Evolutionary conservation across 2,797 vertebrate species (phyloP).

Genomic region (Sebastes aleutianus): DNA sequence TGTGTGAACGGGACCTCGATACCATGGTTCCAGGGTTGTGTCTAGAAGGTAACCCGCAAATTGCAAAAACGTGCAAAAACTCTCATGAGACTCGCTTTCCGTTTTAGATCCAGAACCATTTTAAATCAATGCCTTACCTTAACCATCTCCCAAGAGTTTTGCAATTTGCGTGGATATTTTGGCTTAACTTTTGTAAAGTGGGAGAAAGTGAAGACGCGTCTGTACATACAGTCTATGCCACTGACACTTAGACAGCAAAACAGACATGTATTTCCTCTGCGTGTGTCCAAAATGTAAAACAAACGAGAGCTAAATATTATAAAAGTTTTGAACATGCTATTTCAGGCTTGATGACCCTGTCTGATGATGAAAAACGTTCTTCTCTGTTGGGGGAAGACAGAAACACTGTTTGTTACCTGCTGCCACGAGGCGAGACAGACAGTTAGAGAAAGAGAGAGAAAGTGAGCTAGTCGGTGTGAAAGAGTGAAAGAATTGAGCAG

Average conservation of each 20-base stretch:
- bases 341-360: neutral
- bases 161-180: too few species aligned
- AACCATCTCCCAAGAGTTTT: too few species aligned
- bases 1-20: too few species aligned
- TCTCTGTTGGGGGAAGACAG: neutral
- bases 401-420: constrained; percentile 39
- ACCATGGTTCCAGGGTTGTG: too few species aligned
- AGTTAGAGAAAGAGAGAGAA: neutral
- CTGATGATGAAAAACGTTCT: constrained; percentile 5
- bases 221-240: too few species aligned
- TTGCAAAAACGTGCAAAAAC: too few species aligned
- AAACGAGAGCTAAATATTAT: constrained; percentile 4
- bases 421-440: constrained; percentile 13
- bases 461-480: neutral
- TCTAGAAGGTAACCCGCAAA: too few species aligned
- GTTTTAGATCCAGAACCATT: too few species aligned
- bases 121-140: too few species aligned
- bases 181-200: too few species aligned
- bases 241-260: neutral
- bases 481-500: constrained; percentile 30
- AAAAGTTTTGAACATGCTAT: constrained; percentile 10
- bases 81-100: too few species aligned
- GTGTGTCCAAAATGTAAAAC: neutral
- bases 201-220: too few species aligned
- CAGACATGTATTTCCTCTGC: neutral